Conservation (phyloP, 1,140 invertebrate genomes). For the Pseudomyrmex sp. region DNA sequence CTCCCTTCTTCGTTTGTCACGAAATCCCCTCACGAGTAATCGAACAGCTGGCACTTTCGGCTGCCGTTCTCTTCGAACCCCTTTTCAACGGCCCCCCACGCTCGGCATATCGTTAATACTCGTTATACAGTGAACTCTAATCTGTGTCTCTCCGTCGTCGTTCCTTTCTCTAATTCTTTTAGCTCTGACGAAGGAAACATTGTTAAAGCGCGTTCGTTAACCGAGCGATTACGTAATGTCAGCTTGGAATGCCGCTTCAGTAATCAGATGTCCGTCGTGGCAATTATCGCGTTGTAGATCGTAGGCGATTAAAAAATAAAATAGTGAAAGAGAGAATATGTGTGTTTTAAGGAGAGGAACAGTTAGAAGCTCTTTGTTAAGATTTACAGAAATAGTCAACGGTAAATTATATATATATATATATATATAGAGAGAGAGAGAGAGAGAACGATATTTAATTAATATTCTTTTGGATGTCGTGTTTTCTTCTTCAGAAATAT, state of each 20-base stretch:
- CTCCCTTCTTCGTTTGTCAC: not conserved
- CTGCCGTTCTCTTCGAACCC: constrained; percentile 50
- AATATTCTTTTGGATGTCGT: too few relatives aligned
- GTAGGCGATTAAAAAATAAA: constrained; percentile 54
- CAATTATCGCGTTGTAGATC: constrained; percentile 47
- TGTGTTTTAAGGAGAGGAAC: not conserved
- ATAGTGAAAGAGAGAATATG: not conserved
- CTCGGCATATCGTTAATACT: constrained; percentile 69
- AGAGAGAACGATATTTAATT: too few relatives aligned
- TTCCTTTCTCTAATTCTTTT: not conserved
- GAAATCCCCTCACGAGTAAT: constrained; percentile 17
- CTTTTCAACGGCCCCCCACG: constrained; percentile 53
- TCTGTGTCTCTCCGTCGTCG: constrained; percentile 7
- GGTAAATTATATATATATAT: too few relatives aligned
- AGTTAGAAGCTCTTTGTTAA: constrained; percentile 13
- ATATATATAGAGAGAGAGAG: too few relatives aligned
- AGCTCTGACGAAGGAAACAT: constrained; percentile 37
- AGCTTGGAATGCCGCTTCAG: constrained; percentile 65
- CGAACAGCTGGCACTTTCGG: constrained; percentile 65
- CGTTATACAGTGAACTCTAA: constrained; percentile 69
- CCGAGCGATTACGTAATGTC: constrained; percentile 70
- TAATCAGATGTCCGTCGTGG: constrained; percentile 72
- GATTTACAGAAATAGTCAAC: constrained; percentile 14
- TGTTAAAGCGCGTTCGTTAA: constrained; percentile 59
- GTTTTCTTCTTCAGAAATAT: too few relatives aligned